phyloP scores from a whole-genome alignment of 2,797 vertebrate genomes.

The Catostomus latipinnis region DNA sequence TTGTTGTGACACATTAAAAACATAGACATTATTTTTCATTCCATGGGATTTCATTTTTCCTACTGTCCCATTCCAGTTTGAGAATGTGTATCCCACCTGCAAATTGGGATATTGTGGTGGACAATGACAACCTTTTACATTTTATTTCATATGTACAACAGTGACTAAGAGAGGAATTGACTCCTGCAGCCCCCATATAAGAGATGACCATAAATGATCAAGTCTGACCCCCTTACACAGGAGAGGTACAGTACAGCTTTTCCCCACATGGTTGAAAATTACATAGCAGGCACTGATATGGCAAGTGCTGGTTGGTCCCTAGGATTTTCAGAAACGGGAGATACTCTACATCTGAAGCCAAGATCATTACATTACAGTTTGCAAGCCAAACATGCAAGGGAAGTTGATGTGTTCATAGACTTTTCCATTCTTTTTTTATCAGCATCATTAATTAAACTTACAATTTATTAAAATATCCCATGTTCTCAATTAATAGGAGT shows the following conservation, averaged over 20 bases:
- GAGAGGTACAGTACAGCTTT: slow-evolving; percentile 80
- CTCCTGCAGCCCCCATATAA: slow-evolving; percentile 59
- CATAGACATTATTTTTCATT: slow-evolving; percentile 39
- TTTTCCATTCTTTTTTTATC: no score
- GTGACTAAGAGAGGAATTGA: slow-evolving; percentile 69
- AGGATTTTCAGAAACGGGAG: slow-evolving; percentile 84
- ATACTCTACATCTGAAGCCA: background rate
- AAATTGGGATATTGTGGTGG: background rate
- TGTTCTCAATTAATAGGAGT: no score
- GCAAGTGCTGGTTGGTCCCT: slow-evolving; percentile 92
- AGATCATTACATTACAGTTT: slow-evolving; percentile 6
- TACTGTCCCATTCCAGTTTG: slow-evolving; percentile 32
- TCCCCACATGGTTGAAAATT: slow-evolving; percentile 95
- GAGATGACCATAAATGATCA: slow-evolving; percentile 72
- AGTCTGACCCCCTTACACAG: slow-evolving; percentile 65
- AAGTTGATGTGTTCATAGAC: no score
- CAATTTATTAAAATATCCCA: no score
- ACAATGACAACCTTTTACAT: slow-evolving; percentile 65
- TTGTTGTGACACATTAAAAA: slow-evolving; percentile 39
- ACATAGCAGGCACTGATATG: slow-evolving; percentile 96
- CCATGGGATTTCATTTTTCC: slow-evolving; percentile 47
- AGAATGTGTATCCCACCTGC: background rate
- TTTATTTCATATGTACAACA: slow-evolving; percentile 58
- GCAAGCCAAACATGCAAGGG: background rate
- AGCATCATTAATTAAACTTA: no score